Conservation (phyloP, 2,797 vertebrate genomes). For the Pangasius krempfi region DNA sequence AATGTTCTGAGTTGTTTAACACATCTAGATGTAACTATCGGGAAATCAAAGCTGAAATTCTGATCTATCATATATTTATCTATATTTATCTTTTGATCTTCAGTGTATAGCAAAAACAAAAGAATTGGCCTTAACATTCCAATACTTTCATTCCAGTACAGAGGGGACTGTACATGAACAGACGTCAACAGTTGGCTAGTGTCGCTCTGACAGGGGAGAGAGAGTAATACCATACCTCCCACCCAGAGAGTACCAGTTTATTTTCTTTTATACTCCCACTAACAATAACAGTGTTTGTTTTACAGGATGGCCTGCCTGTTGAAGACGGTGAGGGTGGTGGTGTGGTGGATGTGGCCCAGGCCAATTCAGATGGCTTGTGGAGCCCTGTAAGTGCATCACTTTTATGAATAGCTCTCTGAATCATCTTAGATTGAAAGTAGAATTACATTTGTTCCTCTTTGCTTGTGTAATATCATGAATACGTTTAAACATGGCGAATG, state of each 20-base stretch:
- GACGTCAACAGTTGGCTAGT: neutral
- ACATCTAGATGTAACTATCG: neutral
- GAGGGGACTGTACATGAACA: neutral
- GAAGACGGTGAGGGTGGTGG: slow-evolving; percentile 80
- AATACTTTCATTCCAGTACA: no score
- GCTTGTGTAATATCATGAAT: neutral
- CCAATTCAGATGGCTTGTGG: slow-evolving; percentile 79
- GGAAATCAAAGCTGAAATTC: neutral
- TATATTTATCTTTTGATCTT: neutral
- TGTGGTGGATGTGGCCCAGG: slow-evolving; percentile 71
- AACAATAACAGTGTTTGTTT: slow-evolving; percentile 25
- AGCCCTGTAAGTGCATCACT: slow-evolving; percentile 79
- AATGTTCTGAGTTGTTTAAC: neutral
- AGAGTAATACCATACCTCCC: neutral
- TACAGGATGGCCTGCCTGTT: slow-evolving; percentile 74
- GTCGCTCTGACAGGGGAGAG: neutral
- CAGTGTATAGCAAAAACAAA: neutral
- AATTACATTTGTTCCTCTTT: neutral
- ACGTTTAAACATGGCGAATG: slow-evolving; percentile 17
- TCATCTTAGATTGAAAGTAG: neutral
- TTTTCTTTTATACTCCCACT: neutral
- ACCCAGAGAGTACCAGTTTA: neutral
- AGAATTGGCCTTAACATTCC: neutral
- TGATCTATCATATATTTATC: neutral
- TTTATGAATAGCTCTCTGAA: neutral